phyloP scores from a whole-genome alignment of 1,140 invertebrate genomes.

The Helicoverpa armigera region DNA sequence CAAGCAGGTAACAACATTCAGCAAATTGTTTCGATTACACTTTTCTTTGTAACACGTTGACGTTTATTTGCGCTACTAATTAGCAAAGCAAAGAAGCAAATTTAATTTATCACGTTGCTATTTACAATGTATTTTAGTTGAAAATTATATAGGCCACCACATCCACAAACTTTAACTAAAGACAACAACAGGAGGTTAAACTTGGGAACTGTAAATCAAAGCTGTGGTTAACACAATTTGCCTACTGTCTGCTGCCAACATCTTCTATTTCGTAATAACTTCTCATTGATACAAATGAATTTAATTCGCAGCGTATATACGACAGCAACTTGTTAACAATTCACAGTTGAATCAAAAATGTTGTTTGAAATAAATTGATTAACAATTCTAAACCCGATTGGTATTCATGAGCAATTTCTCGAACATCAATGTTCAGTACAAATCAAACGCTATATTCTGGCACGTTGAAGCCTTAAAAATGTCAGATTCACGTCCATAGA shows the following conservation, averaged over 20 bases:
- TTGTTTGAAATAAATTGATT: slow-evolving; percentile 33
- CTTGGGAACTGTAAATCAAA: slow-evolving; percentile 33
- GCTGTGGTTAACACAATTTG: slow-evolving; percentile 36
- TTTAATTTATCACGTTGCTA: slow-evolving; percentile 14
- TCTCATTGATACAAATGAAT: slow-evolving; percentile 1
- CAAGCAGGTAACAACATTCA: no score
- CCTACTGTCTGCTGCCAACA: slow-evolving; percentile 3
- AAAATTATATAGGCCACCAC: slow-evolving; percentile 25
- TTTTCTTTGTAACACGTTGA: no score
- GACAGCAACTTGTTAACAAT: slow-evolving; percentile 8
- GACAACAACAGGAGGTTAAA: slow-evolving; percentile 33
- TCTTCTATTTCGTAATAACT: slow-evolving; percentile 12
- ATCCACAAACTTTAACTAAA: slow-evolving; percentile 43
- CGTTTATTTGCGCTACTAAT: neutral
- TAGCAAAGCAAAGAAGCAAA: slow-evolving; percentile 21
- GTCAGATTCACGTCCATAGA: slow-evolving; percentile 32
- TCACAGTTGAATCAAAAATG: slow-evolving; percentile 18
- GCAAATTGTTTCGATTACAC: no score
- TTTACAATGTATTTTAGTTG: slow-evolving; percentile 18
- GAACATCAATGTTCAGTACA: slow-evolving; percentile 9
- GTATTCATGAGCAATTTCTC: neutral
- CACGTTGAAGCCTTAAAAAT: slow-evolving; percentile 21
- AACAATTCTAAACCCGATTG: slow-evolving; percentile 19
- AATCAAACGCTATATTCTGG: slow-evolving; percentile 18
- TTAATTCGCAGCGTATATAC: slow-evolving; percentile 2